Conservation (phyloP, 2,888 invertebrate species). For the Gryllus longicercus region DNA sequence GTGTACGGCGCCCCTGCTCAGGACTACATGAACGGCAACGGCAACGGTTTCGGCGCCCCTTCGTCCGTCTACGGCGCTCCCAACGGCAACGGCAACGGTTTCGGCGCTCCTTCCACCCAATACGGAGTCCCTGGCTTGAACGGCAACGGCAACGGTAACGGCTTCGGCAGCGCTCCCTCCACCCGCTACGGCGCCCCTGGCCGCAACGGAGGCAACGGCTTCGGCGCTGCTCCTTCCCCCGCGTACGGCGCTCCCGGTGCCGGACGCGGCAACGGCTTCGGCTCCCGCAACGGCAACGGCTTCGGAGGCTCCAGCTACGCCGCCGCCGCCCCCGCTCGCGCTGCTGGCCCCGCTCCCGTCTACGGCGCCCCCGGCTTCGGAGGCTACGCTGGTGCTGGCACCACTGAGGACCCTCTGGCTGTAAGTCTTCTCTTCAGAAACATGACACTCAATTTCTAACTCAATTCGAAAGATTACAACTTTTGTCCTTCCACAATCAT, state of each 20-base stretch:
- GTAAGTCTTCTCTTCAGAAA: constrained; percentile 23
- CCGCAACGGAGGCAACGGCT: constrained; percentile 38
- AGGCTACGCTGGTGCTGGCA: background rate
- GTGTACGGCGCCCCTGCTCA: constrained; percentile 31
- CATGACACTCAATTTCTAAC: no score
- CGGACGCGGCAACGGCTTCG: constrained; percentile 51
- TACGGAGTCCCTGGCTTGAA: constrained; percentile 29
- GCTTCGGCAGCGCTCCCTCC: constrained; percentile 38
- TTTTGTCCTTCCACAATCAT: no score
- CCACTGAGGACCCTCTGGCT: constrained; percentile 28
- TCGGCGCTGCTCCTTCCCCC: constrained; percentile 46
- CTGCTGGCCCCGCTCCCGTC: background rate
- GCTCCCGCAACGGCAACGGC: constrained; percentile 41
- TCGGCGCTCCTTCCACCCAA: constrained; percentile 26
- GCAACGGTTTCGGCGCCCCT: constrained; percentile 23
- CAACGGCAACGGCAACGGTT: background rate
- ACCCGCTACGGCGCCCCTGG: constrained; percentile 40
- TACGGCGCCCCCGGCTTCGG: constrained; percentile 1
- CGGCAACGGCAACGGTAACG: constrained; percentile 11
- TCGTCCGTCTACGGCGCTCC: constrained; percentile 32
- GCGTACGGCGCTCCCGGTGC: constrained; percentile 49
- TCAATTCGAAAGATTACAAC: no score
- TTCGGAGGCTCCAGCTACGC: constrained; percentile 17
- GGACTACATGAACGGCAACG: background rate
- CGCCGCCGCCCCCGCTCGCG: constrained; percentile 19